A percentile compares a stretch with the other conserved stretches of the same genome.
Evolutionary conservation across 2,888 invertebrate species (phyloP).

Genomic region (Poecilobothrus nobilitatus): DNA sequence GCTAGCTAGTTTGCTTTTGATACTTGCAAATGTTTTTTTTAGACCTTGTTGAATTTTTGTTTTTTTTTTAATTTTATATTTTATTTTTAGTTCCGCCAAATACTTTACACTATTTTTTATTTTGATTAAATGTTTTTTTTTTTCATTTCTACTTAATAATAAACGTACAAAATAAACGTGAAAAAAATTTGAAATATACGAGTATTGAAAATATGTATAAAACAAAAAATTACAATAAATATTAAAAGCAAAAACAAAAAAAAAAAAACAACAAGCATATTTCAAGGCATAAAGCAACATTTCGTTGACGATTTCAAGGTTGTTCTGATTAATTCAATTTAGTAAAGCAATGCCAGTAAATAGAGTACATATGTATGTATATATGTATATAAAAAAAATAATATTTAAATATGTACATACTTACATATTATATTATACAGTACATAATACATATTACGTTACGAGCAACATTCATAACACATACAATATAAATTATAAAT

Average conservation of each 20-base stretch:
- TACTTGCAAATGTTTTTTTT: neutral
- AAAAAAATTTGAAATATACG: too few species aligned
- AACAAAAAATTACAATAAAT: neutral
- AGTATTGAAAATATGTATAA: too few species aligned
- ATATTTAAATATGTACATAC: too few species aligned
- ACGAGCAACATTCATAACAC: too few species aligned
- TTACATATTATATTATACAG: too few species aligned
- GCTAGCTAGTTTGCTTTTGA: neutral
- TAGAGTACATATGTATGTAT: neutral
- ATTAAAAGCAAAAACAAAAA: neutral
- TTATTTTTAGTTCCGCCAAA: slow-evolving; percentile 1
- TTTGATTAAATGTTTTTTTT: too few species aligned
- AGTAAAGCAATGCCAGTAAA: neutral
- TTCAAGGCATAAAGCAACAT: slow-evolving; percentile 1
- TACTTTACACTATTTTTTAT: neutral
- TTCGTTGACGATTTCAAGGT: slow-evolving; percentile 1
- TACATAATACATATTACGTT: too few species aligned
- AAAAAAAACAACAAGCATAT: neutral
- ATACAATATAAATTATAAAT: too few species aligned
- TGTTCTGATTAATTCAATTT: slow-evolving; percentile 6
- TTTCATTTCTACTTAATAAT: too few species aligned
- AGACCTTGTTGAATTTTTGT: neutral
- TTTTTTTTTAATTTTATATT: too few species aligned
- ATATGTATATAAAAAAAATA: too few species aligned
- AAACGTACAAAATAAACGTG: too few species aligned